These are phyloP conservation scores for Struthio camelus DNA, from an alignment of 2,113 vertebrate genomes.

Conservation along the genomic window DNA sequence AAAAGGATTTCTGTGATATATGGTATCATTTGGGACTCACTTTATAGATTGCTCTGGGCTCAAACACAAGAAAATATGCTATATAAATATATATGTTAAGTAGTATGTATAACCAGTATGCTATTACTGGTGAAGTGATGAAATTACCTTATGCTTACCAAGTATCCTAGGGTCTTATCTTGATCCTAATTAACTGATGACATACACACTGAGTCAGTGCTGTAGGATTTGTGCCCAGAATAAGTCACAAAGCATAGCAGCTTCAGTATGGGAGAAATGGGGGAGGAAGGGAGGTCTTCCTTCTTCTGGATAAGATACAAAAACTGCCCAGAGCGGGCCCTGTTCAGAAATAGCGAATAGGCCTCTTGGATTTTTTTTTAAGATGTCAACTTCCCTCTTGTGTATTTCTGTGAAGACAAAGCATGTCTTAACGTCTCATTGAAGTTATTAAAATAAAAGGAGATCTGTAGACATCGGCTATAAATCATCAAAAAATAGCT, in stretches of 20 bases:
- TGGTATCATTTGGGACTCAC: not conserved
- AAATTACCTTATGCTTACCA: constrained; percentile 41
- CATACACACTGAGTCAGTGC: constrained; percentile 37
- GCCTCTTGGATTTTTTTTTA: constrained; percentile 12
- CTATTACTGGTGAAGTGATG: not conserved
- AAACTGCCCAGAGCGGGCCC: constrained; percentile 54
- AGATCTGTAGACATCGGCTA: constrained; percentile 60
- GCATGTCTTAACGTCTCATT: constrained; percentile 50
- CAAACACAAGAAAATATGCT: not conserved
- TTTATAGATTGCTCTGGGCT: not conserved
- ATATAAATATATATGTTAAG: not conserved
- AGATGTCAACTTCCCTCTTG: constrained; percentile 38
- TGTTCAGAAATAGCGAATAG: constrained; percentile 6
- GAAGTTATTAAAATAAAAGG: constrained; percentile 71
- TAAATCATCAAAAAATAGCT: constrained; percentile 70
- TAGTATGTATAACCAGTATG: not conserved
- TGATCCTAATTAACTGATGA: constrained; percentile 51
- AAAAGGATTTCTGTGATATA: not conserved
- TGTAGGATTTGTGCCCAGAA: constrained; percentile 50
- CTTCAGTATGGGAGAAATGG: not conserved
- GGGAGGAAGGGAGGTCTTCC: not conserved
- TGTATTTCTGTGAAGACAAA: constrained; percentile 52
- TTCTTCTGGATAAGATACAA: constrained; percentile 15
- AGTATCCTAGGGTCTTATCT: constrained; percentile 35
- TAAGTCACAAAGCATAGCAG: constrained; percentile 41